phyloP scores from a whole-genome alignment of 2,797 vertebrate species.

The Phoebastria nigripes region DNA sequence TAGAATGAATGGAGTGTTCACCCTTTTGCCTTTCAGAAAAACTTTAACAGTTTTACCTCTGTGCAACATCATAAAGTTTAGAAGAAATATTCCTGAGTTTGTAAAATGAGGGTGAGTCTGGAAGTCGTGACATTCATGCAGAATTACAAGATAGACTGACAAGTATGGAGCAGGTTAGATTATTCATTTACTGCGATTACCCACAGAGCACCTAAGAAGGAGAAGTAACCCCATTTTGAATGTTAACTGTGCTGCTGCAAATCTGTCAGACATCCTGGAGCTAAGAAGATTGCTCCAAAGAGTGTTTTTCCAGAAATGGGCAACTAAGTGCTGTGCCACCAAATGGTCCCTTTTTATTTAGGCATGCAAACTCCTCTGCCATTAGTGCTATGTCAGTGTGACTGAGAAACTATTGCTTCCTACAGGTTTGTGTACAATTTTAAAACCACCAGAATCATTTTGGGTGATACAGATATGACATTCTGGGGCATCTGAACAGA shows the following conservation, averaged over 20 bases:
- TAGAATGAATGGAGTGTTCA: not conserved
- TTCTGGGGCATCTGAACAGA: not conserved
- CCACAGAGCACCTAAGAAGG: not conserved
- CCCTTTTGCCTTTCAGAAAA: not conserved
- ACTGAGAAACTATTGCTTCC: not conserved
- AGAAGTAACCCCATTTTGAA: not conserved
- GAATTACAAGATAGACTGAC: not conserved
- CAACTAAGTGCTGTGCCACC: not conserved
- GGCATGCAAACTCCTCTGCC: not conserved
- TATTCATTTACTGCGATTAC: not conserved
- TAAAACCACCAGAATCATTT: not conserved
- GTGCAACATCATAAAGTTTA: not conserved
- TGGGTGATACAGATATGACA: not conserved
- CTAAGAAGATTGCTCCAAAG: not conserved
- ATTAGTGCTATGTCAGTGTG: not conserved
- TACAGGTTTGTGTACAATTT: not conserved
- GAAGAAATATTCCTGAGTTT: not conserved
- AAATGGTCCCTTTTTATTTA: not conserved
- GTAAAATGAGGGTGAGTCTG: not conserved
- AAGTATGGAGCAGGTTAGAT: not conserved
- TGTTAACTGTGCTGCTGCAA: not conserved
- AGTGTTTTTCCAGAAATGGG: not conserved
- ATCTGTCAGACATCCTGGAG: not conserved
- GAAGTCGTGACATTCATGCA: not conserved
- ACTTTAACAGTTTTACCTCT: not conserved